Conservation (phyloP, 2,888 invertebrate species). For the Diarsia brunnea region DNA sequence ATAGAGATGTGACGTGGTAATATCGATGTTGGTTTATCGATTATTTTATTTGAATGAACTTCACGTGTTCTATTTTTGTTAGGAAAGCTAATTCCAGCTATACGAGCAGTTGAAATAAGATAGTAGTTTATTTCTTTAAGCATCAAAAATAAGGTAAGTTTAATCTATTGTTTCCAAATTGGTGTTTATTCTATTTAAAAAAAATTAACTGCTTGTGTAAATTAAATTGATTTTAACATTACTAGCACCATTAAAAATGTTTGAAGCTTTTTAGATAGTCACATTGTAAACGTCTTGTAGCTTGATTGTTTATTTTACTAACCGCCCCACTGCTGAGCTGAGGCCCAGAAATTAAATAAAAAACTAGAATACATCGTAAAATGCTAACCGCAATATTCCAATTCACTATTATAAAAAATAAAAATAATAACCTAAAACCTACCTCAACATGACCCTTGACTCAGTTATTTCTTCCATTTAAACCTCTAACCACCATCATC, state of each 20-base stretch:
- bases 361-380: not conserved
- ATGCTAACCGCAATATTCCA: no score
- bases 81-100: not conserved
- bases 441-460: not conserved
- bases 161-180: no score
- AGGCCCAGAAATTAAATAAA: no score
- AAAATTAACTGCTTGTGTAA: not conserved
- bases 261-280: no score
- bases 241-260: not conserved
- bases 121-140: not conserved
- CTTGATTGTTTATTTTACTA: no score
- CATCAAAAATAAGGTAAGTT: not conserved
- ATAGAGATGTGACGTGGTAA: conserved; percentile 66
- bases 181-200: not conserved
- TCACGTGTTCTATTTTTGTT: not conserved
- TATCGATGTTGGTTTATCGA: conserved; percentile 33
- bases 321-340: no score
- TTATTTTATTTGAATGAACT: not conserved
- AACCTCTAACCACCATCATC: not conserved
- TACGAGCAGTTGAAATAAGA: not conserved
- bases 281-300: no score
- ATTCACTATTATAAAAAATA: not conserved
- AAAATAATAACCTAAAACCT: not conserved
- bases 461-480: not conserved
- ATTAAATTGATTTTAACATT: not conserved